phyloP scores from a whole-genome alignment of 2,797 vertebrate genomes.

The Thripadectes ignobilis region DNA sequence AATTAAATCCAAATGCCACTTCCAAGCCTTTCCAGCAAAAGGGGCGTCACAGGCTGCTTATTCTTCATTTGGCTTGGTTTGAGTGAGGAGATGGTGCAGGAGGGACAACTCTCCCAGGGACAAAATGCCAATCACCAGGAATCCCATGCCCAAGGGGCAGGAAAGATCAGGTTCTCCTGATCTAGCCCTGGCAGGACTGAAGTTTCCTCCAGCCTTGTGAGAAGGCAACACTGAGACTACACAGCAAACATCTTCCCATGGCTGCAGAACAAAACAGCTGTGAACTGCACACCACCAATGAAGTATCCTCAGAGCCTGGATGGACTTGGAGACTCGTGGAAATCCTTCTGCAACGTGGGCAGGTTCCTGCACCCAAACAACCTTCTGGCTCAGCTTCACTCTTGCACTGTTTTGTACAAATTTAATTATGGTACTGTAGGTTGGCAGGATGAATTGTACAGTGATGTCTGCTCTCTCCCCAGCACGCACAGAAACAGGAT shows the following conservation, averaged over 20 bases:
- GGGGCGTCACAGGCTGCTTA: not conserved
- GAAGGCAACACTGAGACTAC: not conserved
- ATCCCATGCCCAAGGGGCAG: not conserved
- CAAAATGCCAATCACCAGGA: not conserved
- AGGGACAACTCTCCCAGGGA: not conserved
- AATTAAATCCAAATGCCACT: conserved; percentile 50
- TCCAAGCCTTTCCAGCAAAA: not conserved
- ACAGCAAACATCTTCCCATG: not conserved
- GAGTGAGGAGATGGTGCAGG: not conserved
- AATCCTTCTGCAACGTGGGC: not conserved
- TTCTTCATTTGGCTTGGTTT: not conserved
- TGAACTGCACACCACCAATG: not conserved
- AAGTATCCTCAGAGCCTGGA: not conserved
- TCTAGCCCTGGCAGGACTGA: not conserved
- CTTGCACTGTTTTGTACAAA: not conserved
- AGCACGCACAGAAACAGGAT: not conserved
- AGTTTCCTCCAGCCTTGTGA: not conserved
- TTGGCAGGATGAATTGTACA: not conserved
- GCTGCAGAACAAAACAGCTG: conserved; percentile 1
- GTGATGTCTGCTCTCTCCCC: not conserved
- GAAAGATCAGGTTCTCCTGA: not conserved
- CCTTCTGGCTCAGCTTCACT: not conserved
- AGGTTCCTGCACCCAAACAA: not conserved
- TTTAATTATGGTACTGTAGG: not conserved
- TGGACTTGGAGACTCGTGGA: not conserved